Evolutionary conservation across 2,888 invertebrate species (phyloP).

Genomic region (Parascotia fuliginaria): DNA sequence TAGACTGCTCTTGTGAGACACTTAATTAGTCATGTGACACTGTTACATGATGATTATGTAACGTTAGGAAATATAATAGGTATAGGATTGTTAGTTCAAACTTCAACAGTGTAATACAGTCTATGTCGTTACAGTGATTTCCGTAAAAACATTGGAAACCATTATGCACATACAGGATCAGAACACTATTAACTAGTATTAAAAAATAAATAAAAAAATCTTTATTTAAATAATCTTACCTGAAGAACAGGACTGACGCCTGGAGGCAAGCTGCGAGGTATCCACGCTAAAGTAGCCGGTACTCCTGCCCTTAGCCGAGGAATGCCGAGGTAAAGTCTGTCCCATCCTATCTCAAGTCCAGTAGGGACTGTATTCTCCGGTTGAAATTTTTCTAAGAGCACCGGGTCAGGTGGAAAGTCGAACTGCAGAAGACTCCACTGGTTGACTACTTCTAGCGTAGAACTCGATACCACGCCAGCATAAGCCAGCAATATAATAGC

Average conservation of each 20-base stretch:
- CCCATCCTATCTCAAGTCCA: constrained; percentile 90
- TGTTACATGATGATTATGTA: too few species aligned
- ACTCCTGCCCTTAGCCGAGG: constrained; percentile 91
- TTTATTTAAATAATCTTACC: constrained; percentile 64
- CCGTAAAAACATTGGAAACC: too few species aligned
- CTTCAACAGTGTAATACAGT: too few species aligned
- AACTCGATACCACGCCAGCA: constrained; percentile 68
- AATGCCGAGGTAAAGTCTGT: constrained; percentile 90
- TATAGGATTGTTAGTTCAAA: too few species aligned
- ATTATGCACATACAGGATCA: too few species aligned
- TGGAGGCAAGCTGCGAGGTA: constrained; percentile 87
- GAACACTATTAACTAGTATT: too few species aligned
- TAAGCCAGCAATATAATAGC: constrained; percentile 59
- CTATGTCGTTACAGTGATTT: too few species aligned
- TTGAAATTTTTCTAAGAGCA: constrained; percentile 85
- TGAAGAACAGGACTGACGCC: constrained; percentile 90
- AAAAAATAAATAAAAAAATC: constrained; percentile 26
- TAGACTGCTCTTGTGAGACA: too few species aligned
- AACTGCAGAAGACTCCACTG: constrained; percentile 90
- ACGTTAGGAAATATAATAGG: too few species aligned
- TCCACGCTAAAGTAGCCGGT: constrained; percentile 90
- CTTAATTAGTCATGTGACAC: too few species aligned
- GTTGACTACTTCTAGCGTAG: constrained; percentile 87
- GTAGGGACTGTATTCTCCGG: constrained; percentile 92
- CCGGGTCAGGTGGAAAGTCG: constrained; percentile 88